A percentile compares a stretch with the other conserved stretches of the same genome.
Conservation (phyloP, 2,797 vertebrate species). For the Gorsachius magnificus region DNA sequence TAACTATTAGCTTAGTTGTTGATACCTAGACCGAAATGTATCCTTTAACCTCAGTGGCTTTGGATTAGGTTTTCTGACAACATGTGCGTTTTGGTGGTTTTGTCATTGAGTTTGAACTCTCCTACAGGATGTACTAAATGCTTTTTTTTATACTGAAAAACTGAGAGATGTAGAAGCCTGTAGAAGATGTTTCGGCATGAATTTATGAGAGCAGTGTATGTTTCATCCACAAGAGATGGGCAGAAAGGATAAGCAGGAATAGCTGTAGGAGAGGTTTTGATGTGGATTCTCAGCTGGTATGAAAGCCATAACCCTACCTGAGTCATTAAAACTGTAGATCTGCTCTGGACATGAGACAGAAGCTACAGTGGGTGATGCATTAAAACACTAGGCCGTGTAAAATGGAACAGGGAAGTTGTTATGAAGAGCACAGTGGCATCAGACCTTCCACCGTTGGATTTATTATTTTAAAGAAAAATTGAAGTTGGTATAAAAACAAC, state of each 20-base stretch:
- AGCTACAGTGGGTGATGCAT: neutral
- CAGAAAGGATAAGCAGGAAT: neutral
- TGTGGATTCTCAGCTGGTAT: neutral
- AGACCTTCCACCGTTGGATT: neutral
- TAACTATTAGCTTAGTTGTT: neutral
- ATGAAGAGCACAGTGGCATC: neutral
- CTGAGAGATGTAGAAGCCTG: neutral
- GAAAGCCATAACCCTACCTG: neutral
- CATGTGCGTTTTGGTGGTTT: fast-evolving
- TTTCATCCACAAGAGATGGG: neutral
- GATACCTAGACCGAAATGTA: neutral
- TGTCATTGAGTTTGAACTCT: neutral
- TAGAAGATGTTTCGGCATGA: neutral
- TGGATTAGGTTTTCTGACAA: neutral
- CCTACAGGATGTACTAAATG: neutral
- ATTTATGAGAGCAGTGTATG: neutral
- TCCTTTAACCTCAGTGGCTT: neutral
- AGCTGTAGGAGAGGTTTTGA: neutral
- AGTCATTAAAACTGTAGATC: neutral
- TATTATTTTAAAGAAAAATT: neutral
- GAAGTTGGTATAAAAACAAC: neutral
- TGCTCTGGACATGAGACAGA: neutral
- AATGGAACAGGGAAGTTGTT: neutral
- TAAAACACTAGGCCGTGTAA: neutral
- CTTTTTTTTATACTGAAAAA: neutral